phyloP scores from a whole-genome alignment of 37 sponge, comb jelly and placozoan species.

The Chondrilla cf. caribensis region DNA sequence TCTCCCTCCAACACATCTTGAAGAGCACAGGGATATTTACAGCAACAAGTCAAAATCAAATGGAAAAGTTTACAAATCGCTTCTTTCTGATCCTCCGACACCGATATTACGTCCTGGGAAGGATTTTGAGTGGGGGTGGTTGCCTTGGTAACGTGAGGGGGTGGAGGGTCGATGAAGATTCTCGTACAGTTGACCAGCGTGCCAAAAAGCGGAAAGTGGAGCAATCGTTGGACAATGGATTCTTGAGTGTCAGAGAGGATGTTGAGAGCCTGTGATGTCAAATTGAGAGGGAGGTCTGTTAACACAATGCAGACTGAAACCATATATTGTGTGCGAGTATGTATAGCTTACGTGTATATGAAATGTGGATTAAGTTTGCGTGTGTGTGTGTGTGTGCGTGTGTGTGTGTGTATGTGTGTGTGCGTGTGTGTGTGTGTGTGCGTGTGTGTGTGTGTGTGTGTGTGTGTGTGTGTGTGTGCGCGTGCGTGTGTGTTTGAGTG shows the following conservation, averaged over 20 bases:
- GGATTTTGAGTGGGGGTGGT: neutral
- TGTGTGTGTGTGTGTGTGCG: too few species aligned
- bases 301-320: too few species aligned
- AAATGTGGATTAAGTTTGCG: too few species aligned
- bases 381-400: too few species aligned
- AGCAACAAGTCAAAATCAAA: constrained; percentile 10
- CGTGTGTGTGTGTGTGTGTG: too few species aligned
- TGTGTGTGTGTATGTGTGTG: too few species aligned
- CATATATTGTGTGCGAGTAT: too few species aligned
- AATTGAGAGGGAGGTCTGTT: too few species aligned
- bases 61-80: neutral
- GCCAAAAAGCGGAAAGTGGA: constrained; percentile 39
- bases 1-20: neutral
- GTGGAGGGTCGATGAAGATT: constrained; percentile 73
- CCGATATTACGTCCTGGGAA: neutral
- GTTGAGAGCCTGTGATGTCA: constrained; percentile 32
- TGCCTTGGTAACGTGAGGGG: constrained; percentile 18
- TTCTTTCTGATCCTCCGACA: neutral
- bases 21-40: neutral
- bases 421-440: too few species aligned
- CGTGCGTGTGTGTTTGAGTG: too few species aligned
- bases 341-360: too few species aligned
- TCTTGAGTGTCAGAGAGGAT: constrained; percentile 49
- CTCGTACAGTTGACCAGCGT: constrained; percentile 64
- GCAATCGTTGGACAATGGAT: constrained; percentile 49